Conservation (phyloP, 35 echinoderm and acorn worm genomes). For the Lytechinus pictus region DNA sequence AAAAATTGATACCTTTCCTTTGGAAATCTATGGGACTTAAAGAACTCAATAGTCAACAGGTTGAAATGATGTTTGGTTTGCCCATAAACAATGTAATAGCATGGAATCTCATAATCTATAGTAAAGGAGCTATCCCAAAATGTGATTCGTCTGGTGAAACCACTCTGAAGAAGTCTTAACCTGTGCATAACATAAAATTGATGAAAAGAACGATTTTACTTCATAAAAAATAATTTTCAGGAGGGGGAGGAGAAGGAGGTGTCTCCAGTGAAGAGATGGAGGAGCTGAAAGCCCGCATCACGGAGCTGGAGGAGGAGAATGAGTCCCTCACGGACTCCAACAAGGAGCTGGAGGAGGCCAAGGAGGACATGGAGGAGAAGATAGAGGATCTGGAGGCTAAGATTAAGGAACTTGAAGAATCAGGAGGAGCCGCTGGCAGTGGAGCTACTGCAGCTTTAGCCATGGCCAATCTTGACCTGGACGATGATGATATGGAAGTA, state of each 20-base stretch:
- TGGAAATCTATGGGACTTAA: too few species aligned
- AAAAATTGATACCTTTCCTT: too few species aligned
- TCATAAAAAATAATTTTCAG: not conserved
- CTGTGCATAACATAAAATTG: too few species aligned
- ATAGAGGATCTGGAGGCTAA: conserved; percentile 69
- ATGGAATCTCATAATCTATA: too few species aligned
- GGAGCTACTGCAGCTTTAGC: conserved; percentile 49
- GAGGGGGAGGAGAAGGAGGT: conserved; percentile 8
- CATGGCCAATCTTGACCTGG: conserved; percentile 52
- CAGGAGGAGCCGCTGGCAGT: conserved; percentile 26
- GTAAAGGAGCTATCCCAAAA: too few species aligned
- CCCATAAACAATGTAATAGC: too few species aligned
- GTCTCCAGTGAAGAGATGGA: conserved; percentile 63
- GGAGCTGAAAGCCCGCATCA: conserved; percentile 65
- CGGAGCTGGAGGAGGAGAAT: conserved; percentile 77
- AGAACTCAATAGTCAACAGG: too few species aligned
- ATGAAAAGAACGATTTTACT: too few species aligned
- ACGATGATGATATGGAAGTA: conserved; percentile 99
- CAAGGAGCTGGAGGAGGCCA: conserved; percentile 54
- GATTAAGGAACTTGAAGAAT: conserved; percentile 49
- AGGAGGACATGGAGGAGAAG: conserved; percentile 69
- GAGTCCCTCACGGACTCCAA: conserved; percentile 62
- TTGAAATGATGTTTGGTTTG: too few species aligned
- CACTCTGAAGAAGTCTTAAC: too few species aligned
- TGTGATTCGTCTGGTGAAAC: too few species aligned